Base-by-base conservation (phyloP, 2,888 invertebrate species). In the Trachelus troglodyta region DNA sequence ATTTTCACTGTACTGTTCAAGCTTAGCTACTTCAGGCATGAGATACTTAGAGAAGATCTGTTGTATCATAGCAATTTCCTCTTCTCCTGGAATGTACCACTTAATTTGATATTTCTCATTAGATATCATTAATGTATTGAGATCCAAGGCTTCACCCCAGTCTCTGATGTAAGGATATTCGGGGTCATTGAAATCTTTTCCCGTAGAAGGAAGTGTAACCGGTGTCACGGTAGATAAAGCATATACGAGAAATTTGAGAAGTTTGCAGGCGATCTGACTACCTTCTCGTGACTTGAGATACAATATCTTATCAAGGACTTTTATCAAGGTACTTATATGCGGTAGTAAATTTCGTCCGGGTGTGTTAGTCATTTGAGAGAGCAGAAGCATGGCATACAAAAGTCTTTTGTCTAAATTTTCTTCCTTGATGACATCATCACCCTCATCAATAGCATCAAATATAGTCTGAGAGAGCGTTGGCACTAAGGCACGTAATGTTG, bases 351-450 rank as follows among this genome's bases (percentile, higher is more conserved):
- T 93, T 1, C 92, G 90, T 6, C 96, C 95, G 78, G 94, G 93
- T 79, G 95, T 95, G 85, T 95, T 94, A 2, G 96, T 94, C 3
- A 95, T 91, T 91, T 96, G 95, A 81, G 95, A 94, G 23, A 98
- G 91, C 69, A 98, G 91, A 0, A 96, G 93, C 77, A 98, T 90
- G 85, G 96, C 94, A 92, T 97, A 97, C 1, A 96, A 92, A 69
- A 98, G 92, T 83, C 96, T 96, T 82, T 96, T 94, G 81, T 97
- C 96, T 11, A 97, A 92, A 84, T 95, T 95, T 87, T 97, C 97
- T 77, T 97, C 96, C 76, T 94, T 94, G 31, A 94, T 87, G 69
- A 94, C 91, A 69, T 96, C 95, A 30, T 95, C 95, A 71, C 94
- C 94, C 34, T 95, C 95, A 1, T 91, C 91, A 0, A 89, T 80